Evolutionary conservation across 2,797 vertebrate genomes (phyloP).

Genomic region (Mormyrus proboscirostris): DNA sequence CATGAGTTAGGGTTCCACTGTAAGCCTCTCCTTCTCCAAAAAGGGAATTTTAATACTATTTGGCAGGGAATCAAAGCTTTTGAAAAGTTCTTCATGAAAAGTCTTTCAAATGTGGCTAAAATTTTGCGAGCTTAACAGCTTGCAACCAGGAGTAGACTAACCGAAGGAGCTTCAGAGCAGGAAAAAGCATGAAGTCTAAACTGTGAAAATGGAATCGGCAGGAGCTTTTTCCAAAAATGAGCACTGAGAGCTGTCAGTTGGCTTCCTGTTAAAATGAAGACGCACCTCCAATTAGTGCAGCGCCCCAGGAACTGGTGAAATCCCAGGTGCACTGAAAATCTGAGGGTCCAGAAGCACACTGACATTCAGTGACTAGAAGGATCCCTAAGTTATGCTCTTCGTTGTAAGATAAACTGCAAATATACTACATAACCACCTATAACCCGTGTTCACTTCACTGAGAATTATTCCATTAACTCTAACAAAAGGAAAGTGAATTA

Average conservation of each 20-base stretch:
- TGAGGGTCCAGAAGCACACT: background rate
- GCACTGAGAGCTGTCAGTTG: background rate
- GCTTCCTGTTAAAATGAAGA: background rate
- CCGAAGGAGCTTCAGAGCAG: background rate
- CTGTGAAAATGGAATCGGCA: background rate
- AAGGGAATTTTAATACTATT: background rate
- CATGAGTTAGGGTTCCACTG: background rate
- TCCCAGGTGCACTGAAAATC: background rate
- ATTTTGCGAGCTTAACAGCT: background rate
- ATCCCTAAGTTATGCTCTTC: background rate
- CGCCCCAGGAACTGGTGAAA: background rate
- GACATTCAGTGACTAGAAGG: background rate
- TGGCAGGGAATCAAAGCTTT: background rate
- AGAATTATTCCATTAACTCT: background rate
- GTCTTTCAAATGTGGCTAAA: background rate
- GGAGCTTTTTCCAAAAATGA: background rate
- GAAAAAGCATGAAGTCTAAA: background rate
- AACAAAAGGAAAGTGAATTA: background rate
- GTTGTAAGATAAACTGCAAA: background rate
- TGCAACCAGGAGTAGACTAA: background rate
- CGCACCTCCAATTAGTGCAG: background rate
- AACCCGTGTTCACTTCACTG: background rate
- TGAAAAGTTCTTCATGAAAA: background rate
- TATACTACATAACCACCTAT: background rate
- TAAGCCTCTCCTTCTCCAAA: background rate